phyloP scores from a whole-genome alignment of 2,888 invertebrate genomes.

The Harpagoxenus sublaevis region DNA sequence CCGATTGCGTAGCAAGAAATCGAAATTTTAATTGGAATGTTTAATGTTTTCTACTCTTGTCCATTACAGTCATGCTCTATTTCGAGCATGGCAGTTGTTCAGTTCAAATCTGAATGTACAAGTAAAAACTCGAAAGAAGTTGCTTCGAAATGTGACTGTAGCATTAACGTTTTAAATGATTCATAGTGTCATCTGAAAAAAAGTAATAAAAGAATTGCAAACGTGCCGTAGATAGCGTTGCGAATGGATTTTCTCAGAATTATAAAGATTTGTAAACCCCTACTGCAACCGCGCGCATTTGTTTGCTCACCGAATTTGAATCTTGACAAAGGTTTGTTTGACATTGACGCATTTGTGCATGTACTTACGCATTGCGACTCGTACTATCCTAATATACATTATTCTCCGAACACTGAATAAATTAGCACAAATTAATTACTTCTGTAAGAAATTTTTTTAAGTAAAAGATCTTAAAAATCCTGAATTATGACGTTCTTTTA shows the following conservation, averaged over 20 bases:
- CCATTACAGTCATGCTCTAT: not conserved
- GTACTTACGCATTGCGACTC: not conserved
- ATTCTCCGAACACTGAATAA: not conserved
- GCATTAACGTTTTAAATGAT: conserved; percentile 11
- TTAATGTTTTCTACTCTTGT: not conserved
- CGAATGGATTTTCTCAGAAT: not conserved
- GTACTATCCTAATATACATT: not conserved
- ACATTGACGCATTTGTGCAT: not conserved
- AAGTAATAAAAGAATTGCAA: not conserved
- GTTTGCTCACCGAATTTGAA: not conserved
- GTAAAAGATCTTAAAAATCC: not conserved
- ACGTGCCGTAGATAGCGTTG: not conserved
- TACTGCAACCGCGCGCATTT: not conserved
- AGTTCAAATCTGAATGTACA: not conserved
- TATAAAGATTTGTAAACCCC: not conserved
- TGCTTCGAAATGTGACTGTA: conserved; percentile 27
- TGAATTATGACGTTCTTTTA: not conserved
- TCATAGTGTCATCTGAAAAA: conserved; percentile 9
- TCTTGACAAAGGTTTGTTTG: not conserved
- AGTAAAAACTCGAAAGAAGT: not conserved
- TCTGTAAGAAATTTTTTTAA: not conserved
- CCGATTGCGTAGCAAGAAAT: not conserved
- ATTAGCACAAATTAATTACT: not conserved
- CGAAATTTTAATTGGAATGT: not conserved
- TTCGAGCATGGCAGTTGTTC: not conserved